Evolutionary conservation across 2,888 invertebrate genomes (phyloP).

Genomic region (Lasius platythorax): DNA sequence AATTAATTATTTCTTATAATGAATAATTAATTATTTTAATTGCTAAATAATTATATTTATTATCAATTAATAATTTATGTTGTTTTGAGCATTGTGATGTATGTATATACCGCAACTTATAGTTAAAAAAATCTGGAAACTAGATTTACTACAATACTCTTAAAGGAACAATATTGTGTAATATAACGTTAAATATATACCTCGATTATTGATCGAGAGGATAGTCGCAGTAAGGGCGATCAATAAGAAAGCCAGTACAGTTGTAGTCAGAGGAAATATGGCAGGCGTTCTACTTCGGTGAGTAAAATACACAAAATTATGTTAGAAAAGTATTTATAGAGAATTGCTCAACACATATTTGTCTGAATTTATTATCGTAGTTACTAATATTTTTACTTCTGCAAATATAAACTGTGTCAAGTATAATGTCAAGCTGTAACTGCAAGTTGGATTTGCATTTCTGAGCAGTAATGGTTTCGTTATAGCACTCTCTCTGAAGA

Average conservation of each 20-base stretch:
- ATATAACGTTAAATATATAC: conserved; percentile 37
- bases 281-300: conserved; percentile 79
- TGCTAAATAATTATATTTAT: background rate
- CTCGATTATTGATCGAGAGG: conserved; percentile 67
- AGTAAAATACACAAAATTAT: conserved; percentile 59
- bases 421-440: background rate
- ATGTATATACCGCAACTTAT: background rate
- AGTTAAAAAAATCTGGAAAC: background rate
- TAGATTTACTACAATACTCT: background rate
- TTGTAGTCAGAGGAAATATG: conserved; percentile 73
- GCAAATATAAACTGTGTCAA: background rate
- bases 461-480: background rate
- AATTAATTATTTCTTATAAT: background rate
- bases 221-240: conserved; percentile 71
- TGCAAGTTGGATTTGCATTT: background rate
- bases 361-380: background rate
- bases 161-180: conserved; percentile 3
- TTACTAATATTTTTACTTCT: background rate
- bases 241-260: conserved; percentile 77
- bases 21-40: background rate
- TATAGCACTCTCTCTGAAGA: background rate
- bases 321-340: background rate
- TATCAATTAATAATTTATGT: conserved; percentile 14
- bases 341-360: background rate
- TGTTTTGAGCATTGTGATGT: background rate